Percentiles rank a stretch among this genome's conserved stretches.
Conservation (phyloP, 2,797 vertebrate species). For the Staurois parvus region DNA sequence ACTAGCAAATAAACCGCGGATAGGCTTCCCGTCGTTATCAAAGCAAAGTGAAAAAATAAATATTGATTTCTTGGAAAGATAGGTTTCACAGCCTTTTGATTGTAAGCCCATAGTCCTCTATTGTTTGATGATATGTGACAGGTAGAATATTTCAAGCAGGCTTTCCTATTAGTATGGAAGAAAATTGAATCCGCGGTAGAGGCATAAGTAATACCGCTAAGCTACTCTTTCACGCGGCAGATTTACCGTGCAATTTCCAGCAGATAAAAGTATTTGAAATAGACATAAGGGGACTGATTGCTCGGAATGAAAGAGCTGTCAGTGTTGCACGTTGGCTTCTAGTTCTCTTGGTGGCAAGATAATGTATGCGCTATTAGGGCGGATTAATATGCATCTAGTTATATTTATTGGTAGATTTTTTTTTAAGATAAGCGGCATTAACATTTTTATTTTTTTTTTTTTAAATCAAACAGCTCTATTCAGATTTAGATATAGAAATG, state of each 20-base stretch:
- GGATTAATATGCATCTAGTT: too few relatives aligned
- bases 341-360: background rate
- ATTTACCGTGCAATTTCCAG: constrained; percentile 35
- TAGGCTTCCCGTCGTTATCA: constrained; percentile 31
- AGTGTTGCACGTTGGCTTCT: background rate
- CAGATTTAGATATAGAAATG: too few relatives aligned
- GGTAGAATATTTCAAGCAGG: constrained; percentile 38
- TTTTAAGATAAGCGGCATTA: too few relatives aligned
- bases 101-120: constrained; percentile 42
- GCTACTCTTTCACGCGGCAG: constrained; percentile 36
- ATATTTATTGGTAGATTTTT: too few relatives aligned
- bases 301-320: background rate
- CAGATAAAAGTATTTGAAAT: constrained; percentile 25
- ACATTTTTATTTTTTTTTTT: too few relatives aligned
- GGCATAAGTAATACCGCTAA: constrained; percentile 20
- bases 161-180: constrained; percentile 42
- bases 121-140: constrained; percentile 42
- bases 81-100: constrained; percentile 24
- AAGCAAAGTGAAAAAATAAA: constrained; percentile 32
- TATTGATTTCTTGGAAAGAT: constrained; percentile 53
- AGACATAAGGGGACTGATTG: background rate
- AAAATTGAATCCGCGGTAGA: constrained; percentile 36
- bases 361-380: background rate
- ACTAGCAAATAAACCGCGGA: constrained; percentile 31
- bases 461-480: too few relatives aligned